Base-by-base conservation (phyloP, 1,140 invertebrate genomes). In the Hylaeus anthracinus region DNA sequence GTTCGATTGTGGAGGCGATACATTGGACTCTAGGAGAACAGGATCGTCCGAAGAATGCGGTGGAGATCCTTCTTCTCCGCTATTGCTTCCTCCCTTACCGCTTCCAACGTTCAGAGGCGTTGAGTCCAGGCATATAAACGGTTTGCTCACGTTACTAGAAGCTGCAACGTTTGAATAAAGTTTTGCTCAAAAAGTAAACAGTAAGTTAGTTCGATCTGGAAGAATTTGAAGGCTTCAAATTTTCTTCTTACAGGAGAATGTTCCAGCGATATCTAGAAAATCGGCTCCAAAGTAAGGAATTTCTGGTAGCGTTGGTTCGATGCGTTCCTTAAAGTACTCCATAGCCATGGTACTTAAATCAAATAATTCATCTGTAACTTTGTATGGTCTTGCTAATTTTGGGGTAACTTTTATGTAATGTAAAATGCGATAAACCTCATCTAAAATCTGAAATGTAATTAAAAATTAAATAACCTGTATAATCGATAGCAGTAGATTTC, bases 311-410 rank as follows among this genome's bases (percentile, higher is more conserved):
- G 96, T 96, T 53, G 97, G 96, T 91, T 98, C 97, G 89, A 98
- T 97, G 83, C 96, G 96, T 92, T 98, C 97, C 91, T 97, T 98
- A 88, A 98, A 98, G 92, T 98, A 98, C 92, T 98, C 97, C 97
- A 98, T 98, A 43, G 97, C 97, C 97, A 98, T 98, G 41, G 97
- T 97, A 48, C 97, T 97, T 69, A 98, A 94, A 94, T 98, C 97
- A 94, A 98, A 98, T n/a, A 98, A 93, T 92, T 98, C 97, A 93
- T 98, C 97, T 8, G 97, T 98, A 58, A 98, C 97, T 94, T 97
- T 97, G 90, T 97, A 98, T 67, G 97, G 97, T 86, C 96, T 95
- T 79, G 96, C 96, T 81, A 98, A 92, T 91, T 96, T 97, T 26
- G 96, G 95, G 84, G 97, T 97, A 84, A 96, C 95, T 94, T 96